phyloP scores from a whole-genome alignment of 2,113 vertebrate genomes.

The Picathartes gymnocephalus region DNA sequence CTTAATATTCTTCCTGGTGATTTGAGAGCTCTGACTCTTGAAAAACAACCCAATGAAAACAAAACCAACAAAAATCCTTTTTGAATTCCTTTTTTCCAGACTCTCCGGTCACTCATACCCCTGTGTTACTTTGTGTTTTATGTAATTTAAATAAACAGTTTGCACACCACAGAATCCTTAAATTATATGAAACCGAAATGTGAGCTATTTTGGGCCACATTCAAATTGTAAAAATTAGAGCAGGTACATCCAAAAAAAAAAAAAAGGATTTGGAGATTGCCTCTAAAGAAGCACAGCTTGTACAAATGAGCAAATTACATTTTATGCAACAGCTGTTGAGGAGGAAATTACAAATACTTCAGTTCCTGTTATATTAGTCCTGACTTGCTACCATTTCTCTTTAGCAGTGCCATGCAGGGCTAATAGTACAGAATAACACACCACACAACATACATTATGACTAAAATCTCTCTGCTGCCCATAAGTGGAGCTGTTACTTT shows the following conservation, averaged over 20 bases:
- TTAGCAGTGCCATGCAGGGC: background rate
- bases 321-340: constrained; percentile 59
- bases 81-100: background rate
- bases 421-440: constrained; percentile 23
- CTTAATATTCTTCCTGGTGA: constrained; percentile 56
- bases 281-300: constrained; percentile 31
- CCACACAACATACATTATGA: background rate
- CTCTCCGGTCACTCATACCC: background rate
- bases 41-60: background rate
- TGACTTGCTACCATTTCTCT: constrained; percentile 34
- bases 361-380: constrained; percentile 1
- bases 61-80: background rate
- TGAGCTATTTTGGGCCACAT: background rate
- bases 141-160: background rate
- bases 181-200: background rate
- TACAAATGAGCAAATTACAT: constrained; percentile 53
- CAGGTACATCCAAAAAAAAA: constrained; percentile 25
- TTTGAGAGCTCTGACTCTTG: background rate
- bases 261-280: constrained; percentile 27
- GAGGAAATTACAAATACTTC: constrained; percentile 21
- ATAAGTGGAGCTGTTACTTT: background rate
- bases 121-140: background rate
- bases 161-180: background rate
- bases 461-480: background rate
- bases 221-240: background rate